phyloP scores from a whole-genome alignment of 2,113 vertebrate species.

The Charadrius vociferus region DNA sequence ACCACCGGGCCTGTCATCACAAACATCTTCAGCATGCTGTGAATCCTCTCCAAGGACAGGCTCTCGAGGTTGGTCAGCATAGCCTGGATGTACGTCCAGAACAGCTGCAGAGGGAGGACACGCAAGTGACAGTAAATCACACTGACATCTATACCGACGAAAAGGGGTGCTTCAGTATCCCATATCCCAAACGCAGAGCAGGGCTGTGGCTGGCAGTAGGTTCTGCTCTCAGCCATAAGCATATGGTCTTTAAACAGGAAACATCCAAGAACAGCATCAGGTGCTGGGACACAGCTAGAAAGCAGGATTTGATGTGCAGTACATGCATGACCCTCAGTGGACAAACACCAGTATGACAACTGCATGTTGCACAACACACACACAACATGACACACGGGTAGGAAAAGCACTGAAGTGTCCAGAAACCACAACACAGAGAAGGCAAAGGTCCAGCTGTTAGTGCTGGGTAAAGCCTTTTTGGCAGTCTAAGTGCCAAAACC shows the following conservation, averaged over 20 bases:
- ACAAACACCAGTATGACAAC: neutral
- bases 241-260: neutral
- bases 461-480: neutral
- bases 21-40: slow-evolving; percentile 98
- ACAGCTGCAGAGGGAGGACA: slow-evolving; percentile 78
- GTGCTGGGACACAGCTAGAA: neutral
- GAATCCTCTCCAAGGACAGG: slow-evolving; percentile 94
- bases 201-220: neutral
- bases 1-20: slow-evolving; percentile 91
- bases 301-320: neutral
- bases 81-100: slow-evolving; percentile 98
- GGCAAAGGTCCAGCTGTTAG: neutral
- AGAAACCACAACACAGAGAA: neutral
- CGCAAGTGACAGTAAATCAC: neutral
- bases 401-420: neutral
- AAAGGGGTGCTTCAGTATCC: neutral
- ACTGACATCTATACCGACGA: neutral
- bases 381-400: neutral
- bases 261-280: neutral
- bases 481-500: neutral
- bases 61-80: slow-evolving; percentile 99
- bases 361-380: neutral
- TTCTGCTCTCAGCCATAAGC: neutral
- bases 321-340: neutral
- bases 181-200: neutral